Base-by-base conservation (phyloP, 92 coral and sea anemone genomes). In the Plumapathes pennacea region DNA sequence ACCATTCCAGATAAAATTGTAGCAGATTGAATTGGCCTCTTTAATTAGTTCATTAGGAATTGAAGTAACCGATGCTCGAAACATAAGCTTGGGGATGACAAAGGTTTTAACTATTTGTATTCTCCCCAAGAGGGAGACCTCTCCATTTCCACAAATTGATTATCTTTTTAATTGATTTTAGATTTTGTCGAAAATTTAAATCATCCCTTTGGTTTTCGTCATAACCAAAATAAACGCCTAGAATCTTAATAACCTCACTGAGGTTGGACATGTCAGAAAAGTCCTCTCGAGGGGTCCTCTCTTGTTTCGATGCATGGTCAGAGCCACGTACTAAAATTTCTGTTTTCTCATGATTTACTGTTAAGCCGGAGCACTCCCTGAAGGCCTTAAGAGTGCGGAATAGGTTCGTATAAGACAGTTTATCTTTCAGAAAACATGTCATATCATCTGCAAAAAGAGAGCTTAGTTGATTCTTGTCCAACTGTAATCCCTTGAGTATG, bases 261-360 rank as follows among this genome's bases (percentile, higher is more conserved):
- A 57, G 13, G 17, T 24, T 38, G n/a, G 38, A 50, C 20, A 25
- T 25, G 14, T 9, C 26, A 14, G 41, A 39, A 4, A 38, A 33
- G 4, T 0, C 22, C 0, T 39, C 34, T 18, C 31, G 25, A 10
- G 44, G n/a, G 7, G 4, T 59, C n/a, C n/a, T n/a, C n/a, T n/a
- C n/a, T n/a, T n/a, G n/a, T n/a, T n/a, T n/a, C n/a, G n/a, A n/a
- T n/a, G n/a, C n/a, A n/a, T n/a, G n/a, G 13, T 2, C 11, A 3
- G 17, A 0, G 10, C 51, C 66, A 8, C 40, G 66, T 5, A 52
- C 29, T 4, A 59, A 4, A 1, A 59, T 40, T 28, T 59, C 52
- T 23, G 66, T 59, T 59, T 59, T 59, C 13, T 59, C 51, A 19
- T 41, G 52, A 42, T 26, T 59, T 7, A 59, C 66, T n/a, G 27